Percentiles rank a stretch among this genome's conserved stretches.
phyloP scores from a whole-genome alignment of 2,888 invertebrate genomes.

The Amitus sp. region DNA sequence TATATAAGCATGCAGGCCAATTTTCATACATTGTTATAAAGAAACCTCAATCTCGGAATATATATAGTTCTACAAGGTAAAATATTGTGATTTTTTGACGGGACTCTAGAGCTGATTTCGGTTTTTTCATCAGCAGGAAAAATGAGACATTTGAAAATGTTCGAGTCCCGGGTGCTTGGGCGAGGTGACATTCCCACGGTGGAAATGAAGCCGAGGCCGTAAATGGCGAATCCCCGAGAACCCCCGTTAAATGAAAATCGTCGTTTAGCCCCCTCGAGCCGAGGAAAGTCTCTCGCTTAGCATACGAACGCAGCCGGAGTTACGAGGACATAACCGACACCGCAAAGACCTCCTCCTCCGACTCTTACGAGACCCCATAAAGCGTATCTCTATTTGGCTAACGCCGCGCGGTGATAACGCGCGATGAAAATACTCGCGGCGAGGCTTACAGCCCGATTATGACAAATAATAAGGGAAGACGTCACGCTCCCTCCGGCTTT shows the following conservation, averaged over 20 bases:
- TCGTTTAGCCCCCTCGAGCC: constrained; percentile 43
- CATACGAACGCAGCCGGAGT: constrained; percentile 46
- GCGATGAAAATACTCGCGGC: constrained; percentile 34
- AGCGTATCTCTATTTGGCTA: constrained; percentile 49
- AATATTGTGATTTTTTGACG: no score
- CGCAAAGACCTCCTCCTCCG: constrained; percentile 31
- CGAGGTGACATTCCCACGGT: constrained; percentile 20
- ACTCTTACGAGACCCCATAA: constrained; percentile 51
- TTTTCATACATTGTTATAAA: no score
- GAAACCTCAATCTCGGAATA: no score
- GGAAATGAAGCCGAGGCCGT: constrained; percentile 31
- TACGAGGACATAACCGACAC: constrained; percentile 48
- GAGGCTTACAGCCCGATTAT: constrained; percentile 40
- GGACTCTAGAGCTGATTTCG: no score
- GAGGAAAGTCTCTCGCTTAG: constrained; percentile 33
- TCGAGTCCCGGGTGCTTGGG: constrained; percentile 16
- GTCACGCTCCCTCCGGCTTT: no score
- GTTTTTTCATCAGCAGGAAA: no score
- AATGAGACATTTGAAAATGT: no score
- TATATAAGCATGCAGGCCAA: no score
- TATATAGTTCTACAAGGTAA: no score
- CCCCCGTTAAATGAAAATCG: constrained; percentile 50
- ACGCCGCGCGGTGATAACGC: constrained; percentile 35
- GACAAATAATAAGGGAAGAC: constrained; percentile 39
- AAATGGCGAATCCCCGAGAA: constrained; percentile 34